Evolutionary conservation across 2,797 vertebrate genomes (phyloP), one percentile per base, ranked within the genome.

Genomic region (Dryobates pubescens): DNA sequence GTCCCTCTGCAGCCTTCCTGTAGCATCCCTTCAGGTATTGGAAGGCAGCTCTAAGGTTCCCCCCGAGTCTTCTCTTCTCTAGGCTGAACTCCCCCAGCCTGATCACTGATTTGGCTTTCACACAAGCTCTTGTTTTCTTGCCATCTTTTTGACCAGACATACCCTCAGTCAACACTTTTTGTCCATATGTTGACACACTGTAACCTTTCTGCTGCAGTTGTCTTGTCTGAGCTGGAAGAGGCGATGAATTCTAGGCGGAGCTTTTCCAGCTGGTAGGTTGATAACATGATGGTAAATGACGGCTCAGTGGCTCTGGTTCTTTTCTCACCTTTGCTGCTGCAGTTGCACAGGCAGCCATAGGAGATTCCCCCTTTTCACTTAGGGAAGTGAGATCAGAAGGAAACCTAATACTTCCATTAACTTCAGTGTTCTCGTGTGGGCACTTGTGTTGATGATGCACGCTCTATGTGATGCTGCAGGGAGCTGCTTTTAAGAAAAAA

Each of bases 271-370:
- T 75, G 69, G 36, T 82, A 30, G 62, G 47, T 77, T 67, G 91
- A 53, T 89, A 78, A 85, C 1, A 0, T 78, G 90, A 49, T 72
- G 45, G 47, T 59, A 56, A 90, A 56, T 69, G 84, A 87, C 2
- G 8, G 56, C 76, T 89, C 59, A 3, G 59, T 6, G 10, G 68
- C 41, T 38, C 73, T 72, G 75, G 8, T 65, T 69, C 86, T 90
- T 84, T 74, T 57, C 68, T 80, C 91, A 85, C 84, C 24, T 95
- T 29, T 82, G 58, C 68, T 77, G 30, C 77, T 92, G 68, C 24
- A 29, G 32, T 32, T 79, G 64, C 57, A 49, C n/a, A 47, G 68
- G 45, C 36, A 75, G 0, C 63, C 2, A 0, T 67, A 45, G 41
- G 63, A 67, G 67, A 77, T 86, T 89, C 85, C 63, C 95, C 47